Evolutionary conservation across 2,888 invertebrate genomes (phyloP).

Genomic region (Pristionchus maxplancki): DNA sequence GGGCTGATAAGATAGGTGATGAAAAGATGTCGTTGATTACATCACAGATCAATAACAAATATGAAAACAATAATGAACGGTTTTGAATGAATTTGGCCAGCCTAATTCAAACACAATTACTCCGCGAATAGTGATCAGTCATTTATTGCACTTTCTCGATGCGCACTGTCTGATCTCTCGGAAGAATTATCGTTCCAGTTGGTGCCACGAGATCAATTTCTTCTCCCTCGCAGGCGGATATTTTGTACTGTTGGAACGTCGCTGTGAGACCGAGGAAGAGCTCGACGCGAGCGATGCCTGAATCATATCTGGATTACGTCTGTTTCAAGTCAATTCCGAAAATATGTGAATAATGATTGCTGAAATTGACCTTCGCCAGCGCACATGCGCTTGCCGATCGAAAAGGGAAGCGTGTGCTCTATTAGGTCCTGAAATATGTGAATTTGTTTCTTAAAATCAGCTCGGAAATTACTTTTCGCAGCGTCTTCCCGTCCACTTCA

Average conservation of each 20-base stretch:
- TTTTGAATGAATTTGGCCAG: no score
- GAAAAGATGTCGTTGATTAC: no score
- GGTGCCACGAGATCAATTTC: not conserved
- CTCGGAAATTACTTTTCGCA: not conserved
- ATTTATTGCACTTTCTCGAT: not conserved
- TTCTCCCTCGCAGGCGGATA: not conserved
- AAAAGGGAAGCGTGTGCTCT: not conserved
- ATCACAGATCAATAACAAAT: no score
- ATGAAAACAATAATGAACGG: no score
- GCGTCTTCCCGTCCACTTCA: not conserved
- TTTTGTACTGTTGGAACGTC: not conserved
- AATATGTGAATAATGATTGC: no score
- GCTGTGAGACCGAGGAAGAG: not conserved
- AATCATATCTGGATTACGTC: no score
- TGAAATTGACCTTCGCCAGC: constrained; percentile 2
- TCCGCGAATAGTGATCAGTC: no score
- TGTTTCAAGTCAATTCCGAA: no score
- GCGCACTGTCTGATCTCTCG: not conserved
- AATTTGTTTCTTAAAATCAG: no score
- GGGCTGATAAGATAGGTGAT: no score
- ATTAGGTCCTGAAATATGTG: not conserved
- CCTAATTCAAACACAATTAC: no score
- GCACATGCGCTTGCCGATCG: not conserved
- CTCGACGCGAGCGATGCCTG: not conserved
- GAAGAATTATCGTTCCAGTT: not conserved